Evolutionary conservation across 2,888 invertebrate genomes (phyloP), one percentile per base, ranked within the genome.

Genomic region (Acanthosepion lycidas): DNA sequence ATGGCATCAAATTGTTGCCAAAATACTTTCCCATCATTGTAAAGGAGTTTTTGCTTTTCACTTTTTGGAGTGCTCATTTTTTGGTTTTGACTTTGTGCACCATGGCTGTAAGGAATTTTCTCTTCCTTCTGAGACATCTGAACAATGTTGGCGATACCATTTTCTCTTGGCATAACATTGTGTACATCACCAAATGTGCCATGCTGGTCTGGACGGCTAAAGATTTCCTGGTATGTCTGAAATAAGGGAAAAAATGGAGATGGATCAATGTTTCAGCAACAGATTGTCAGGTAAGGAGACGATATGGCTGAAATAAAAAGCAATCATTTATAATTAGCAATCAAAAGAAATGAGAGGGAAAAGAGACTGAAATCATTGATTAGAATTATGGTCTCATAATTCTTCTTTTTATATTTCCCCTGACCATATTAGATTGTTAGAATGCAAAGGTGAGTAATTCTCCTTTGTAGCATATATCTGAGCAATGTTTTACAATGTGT

Each of bases 1-100:
- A 98, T 98, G 96, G 99, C 99, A 97, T 99, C 99, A 97, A 99
- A 99, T 97, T 99, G 98, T 97, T 98, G 98, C 98, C 98, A 98
- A n/a, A 28, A 53, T 23, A 93, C 48, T 93, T 93, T 93, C 28
- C 93, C 93, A 33, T 78, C 78, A 78, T 78, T 78, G 33, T 78
- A 78, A 78, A 78, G 78, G 78, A 78, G 78, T 78, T 78, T 33
- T 78, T 78, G 78, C n/a, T 78, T 78, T 33, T 33, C 78, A 9
- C n/a, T 78, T 78, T 78, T 78, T n/a, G 78, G 33, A 78, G 78
- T 78, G 33, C 78, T 78, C n/a, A 78, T n/a, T 78, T 78, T 78
- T 78, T n/a, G 12, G 33, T 78, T 78, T 78, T n/a, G n/a, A 78
- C n/a, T 78, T 78, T n/a, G n/a, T 5, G 12, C 78, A 78, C 78